Evolutionary conservation across 2,888 invertebrate genomes (phyloP).

Genomic region (Pemphredon lugubris): DNA sequence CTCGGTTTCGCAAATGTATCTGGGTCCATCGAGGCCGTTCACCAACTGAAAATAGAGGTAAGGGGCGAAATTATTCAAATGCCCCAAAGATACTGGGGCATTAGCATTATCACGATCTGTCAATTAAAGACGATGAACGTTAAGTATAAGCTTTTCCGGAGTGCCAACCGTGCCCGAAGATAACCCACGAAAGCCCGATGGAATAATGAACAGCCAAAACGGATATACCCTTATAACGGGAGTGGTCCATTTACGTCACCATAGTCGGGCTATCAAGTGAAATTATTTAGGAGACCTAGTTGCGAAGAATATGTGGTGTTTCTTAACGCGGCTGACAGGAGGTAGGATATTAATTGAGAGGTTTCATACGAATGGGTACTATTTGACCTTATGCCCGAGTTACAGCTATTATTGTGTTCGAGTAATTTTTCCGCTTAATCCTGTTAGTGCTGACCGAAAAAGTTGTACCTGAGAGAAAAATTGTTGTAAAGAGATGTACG

Average conservation of each 20-base stretch:
- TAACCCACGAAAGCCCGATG: background rate
- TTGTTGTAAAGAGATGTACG: too few species aligned
- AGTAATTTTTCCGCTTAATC: too few species aligned
- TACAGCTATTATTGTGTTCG: too few species aligned
- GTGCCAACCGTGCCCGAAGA: background rate
- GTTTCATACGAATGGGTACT: too few species aligned
- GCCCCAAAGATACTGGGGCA: background rate
- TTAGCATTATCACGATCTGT: too few species aligned
- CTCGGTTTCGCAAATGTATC: slow-evolving; percentile 77
- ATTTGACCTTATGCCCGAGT: too few species aligned
- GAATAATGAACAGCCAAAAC: background rate
- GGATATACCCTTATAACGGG: background rate
- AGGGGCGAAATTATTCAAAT: background rate
- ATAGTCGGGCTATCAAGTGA: background rate
- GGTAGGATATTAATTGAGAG: too few species aligned
- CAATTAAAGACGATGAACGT: background rate
- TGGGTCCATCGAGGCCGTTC: slow-evolving; percentile 76
- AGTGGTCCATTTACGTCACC: background rate
- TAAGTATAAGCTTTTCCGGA: background rate
- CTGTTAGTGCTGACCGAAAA: too few species aligned
- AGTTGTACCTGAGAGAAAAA: too few species aligned
- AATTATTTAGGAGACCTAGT: background rate
- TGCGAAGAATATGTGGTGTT: background rate
- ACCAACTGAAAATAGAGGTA: slow-evolving; percentile 72
- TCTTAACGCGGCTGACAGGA: too few species aligned